Percentiles rank a stretch among this genome's conserved stretches.
phyloP scores from a whole-genome alignment of 2,113 vertebrate species.

The Bombycilla garrulus region DNA sequence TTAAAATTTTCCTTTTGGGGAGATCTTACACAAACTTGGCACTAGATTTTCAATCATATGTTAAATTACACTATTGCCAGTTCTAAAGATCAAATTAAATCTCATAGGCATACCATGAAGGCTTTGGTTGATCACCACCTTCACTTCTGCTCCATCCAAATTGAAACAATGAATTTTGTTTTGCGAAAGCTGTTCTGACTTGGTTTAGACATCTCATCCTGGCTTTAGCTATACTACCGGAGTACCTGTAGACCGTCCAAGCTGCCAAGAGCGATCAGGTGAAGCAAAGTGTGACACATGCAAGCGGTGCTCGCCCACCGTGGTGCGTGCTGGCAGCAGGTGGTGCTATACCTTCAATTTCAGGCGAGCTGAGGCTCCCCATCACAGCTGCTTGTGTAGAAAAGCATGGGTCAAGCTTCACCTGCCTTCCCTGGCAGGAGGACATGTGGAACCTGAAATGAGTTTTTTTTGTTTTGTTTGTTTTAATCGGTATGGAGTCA shows the following conservation, averaged over 20 bases:
- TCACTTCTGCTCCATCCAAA: not conserved
- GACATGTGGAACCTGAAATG: not conserved
- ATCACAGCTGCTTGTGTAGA: rapidly evolving
- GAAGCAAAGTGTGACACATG: rapidly evolving
- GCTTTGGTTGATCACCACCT: not conserved
- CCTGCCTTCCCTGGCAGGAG: not conserved
- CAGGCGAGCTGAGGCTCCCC: not conserved
- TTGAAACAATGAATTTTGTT: not conserved
- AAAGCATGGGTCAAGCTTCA: not conserved
- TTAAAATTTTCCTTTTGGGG: not conserved
- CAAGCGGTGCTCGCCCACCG: not conserved
- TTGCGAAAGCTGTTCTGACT: not conserved
- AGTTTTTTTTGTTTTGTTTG: too few species aligned
- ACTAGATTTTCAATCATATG: not conserved
- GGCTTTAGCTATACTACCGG: not conserved
- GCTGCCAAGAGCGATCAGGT: not conserved
- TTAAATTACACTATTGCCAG: not conserved
- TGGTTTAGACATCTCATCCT: not conserved
- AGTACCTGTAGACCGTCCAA: not conserved
- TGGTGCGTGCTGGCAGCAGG: not conserved
- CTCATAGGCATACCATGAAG: not conserved
- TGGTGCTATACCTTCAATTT: slow-evolving; percentile 28
- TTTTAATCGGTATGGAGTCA: not conserved
- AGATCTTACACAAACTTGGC: not conserved
- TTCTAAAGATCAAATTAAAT: not conserved